phyloP scores from a whole-genome alignment of 2,888 invertebrate species.

The Tipula confusa region DNA sequence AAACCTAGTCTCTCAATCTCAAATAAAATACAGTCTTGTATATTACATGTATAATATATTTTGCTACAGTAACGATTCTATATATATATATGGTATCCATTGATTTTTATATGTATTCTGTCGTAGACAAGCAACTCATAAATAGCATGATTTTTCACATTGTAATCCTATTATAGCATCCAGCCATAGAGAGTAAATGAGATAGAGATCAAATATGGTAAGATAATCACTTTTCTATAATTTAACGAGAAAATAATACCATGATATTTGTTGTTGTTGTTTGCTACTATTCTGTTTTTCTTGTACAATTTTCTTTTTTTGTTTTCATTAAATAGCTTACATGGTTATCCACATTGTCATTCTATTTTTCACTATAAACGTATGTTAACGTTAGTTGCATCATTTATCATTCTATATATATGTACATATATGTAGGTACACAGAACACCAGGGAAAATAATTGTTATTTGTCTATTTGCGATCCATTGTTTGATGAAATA shows the following conservation, averaged over 20 bases:
- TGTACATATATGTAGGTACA: too few species aligned
- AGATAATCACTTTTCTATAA: conserved; percentile 20
- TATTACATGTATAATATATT: background rate
- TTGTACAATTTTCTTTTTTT: background rate
- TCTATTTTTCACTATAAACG: background rate
- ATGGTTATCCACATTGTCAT: background rate
- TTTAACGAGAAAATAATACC: conserved; percentile 1
- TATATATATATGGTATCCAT: background rate
- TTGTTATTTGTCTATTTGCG: background rate
- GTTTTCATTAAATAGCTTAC: background rate
- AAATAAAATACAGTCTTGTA: background rate
- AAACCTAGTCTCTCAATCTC: background rate
- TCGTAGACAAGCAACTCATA: conserved; percentile 12
- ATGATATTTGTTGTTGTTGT: background rate
- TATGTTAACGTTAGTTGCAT: background rate
- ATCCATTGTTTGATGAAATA: background rate
- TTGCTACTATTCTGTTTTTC: background rate
- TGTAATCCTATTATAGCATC: background rate
- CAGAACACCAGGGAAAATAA: background rate
- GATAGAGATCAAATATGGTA: too few species aligned
- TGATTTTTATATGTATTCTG: background rate
- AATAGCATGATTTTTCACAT: conserved; percentile 1
- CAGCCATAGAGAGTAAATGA: background rate
- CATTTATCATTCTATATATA: conserved; percentile 25
- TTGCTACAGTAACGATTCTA: background rate